phyloP scores from a whole-genome alignment of 2,113 vertebrate species.

The human (Homo sapiens) region GRCh38 chr6:143142501-143143000 shows the following conservation, averaged over 20 bases:
- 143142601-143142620: not conserved
- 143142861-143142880: slow-evolving; percentile 32
- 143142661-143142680: not conserved
- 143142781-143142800: slow-evolving; percentile 59
- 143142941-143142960: not conserved
- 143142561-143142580: not conserved
- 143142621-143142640: not conserved
- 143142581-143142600: not conserved
- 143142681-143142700: not conserved
- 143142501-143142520: not conserved
- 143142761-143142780: not conserved
- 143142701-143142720: slow-evolving; percentile 16
- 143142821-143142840: not conserved
- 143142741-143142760: slow-evolving; percentile 6
- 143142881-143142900: slow-evolving; percentile 59
- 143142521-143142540: not conserved
- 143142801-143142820: slow-evolving; percentile 4
- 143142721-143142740: not conserved
- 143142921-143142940: slow-evolving; percentile 10
- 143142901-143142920: slow-evolving; percentile 12
- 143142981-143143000: not conserved
- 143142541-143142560: not conserved
- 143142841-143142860: slow-evolving; percentile 40
- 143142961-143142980: not conserved
- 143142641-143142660: not conserved